Base-by-base conservation (phyloP, 2,888 invertebrate species). In the Melikaiella ostensackeni region DNA sequence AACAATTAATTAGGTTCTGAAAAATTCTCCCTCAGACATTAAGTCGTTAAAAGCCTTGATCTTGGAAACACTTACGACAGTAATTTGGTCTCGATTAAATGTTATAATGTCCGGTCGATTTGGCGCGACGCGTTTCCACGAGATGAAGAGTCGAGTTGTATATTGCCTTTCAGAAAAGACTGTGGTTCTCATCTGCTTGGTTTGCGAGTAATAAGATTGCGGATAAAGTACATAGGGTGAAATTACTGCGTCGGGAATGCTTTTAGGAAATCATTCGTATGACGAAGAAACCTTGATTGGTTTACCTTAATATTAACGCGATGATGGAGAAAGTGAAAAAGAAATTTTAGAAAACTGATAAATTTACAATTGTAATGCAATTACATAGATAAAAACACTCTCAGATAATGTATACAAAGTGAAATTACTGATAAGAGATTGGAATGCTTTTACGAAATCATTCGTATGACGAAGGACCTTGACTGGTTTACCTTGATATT, bases 141-240 rank as follows among this genome's bases (percentile, higher is more conserved):
- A 46, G 73, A 73, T 24, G 19, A 73, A 24, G 50, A 64, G 63
- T 46, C 42, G 62, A 16, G 55, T 57, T 75, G 55, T 64, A 50
- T 64, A 64, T 55, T 62, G 59, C 59, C 33, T 55, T 38, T 74
- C 74, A 21, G 27, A 66, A 77, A 76, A 21, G 55, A 79, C 66
- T 74, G 76, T 42, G 78, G 78, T 66, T 76, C 77, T 21, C 62
- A 35, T 63, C 59, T 63, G 75, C 78, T 75, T 79, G 80, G 78
- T 84, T 80, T 78, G 73, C 78, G 78, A 78, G 77, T 75, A 61
- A 78, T 76, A 83, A 82, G 82, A 79, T 74, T 78, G 77, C 35
- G 79, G 79, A 84, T 79, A 82, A 85, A 81, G 83, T 84, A 85
- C 84, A 81, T 77, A 82, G 76, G 77, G 74, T 73, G 76, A 80